A percentile compares a stretch with the other conserved stretches of the same genome.
These are phyloP conservation scores for Meriones psammophilus DNA, from an alignment of 2,797 vertebrate genomes.

Conservation along the genomic window DNA sequence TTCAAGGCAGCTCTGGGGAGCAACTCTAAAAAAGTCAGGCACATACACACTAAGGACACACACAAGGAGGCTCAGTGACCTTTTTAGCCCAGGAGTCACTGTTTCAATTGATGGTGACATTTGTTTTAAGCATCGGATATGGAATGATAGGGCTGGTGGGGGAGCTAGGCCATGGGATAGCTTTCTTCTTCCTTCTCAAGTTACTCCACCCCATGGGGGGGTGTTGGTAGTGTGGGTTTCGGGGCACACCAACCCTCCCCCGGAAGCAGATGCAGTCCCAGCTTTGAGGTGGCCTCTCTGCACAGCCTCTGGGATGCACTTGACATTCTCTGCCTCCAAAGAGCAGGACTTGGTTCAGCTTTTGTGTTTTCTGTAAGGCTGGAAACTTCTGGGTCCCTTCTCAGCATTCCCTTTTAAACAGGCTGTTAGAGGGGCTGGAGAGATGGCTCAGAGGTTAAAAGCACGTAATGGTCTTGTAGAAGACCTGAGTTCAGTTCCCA, in stretches of 20 bases:
- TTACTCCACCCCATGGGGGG: background rate
- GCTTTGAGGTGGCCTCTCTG: background rate
- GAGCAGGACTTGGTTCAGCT: background rate
- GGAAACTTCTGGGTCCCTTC: background rate
- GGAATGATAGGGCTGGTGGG: background rate
- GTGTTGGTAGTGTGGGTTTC: background rate
- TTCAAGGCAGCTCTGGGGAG: background rate
- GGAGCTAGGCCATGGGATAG: background rate
- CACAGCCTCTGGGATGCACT: background rate
- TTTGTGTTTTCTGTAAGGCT: background rate
- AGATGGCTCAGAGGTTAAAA: background rate
- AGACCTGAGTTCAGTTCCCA: background rate
- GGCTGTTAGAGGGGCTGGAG: background rate
- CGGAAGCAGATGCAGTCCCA: background rate
- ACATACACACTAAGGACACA: background rate
- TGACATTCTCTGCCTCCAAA: background rate
- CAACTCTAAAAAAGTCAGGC: background rate
- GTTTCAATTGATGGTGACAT: background rate
- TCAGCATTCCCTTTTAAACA: background rate
- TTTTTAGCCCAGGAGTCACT: background rate
- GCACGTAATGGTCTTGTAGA: background rate
- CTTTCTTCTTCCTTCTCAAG: background rate
- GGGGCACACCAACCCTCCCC: background rate
- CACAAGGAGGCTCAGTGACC: background rate
- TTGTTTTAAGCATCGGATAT: background rate